Evolutionary conservation across 2,113 vertebrate genomes (phyloP).

Genomic region (Antechinus stuartii): DNA sequence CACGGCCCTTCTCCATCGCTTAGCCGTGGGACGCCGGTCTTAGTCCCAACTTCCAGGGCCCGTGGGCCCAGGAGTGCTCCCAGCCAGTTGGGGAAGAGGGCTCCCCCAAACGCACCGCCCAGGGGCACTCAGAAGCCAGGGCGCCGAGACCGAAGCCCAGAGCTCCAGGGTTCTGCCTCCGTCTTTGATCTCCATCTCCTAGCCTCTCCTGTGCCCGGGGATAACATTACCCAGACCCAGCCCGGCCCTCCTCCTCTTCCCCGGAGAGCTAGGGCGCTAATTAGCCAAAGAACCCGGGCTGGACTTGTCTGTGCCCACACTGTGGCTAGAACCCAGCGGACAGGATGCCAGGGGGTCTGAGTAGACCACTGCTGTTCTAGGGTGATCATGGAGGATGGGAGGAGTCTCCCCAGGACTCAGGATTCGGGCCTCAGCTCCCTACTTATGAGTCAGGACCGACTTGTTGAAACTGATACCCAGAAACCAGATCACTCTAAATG

Average conservation of each 20-base stretch:
- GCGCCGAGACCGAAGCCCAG: not conserved
- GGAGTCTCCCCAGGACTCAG: constrained; percentile 19
- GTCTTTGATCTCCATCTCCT: not conserved
- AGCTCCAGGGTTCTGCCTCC: not conserved
- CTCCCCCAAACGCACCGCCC: not conserved
- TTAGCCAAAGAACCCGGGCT: not conserved
- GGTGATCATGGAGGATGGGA: constrained; percentile 31
- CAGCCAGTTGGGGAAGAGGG: not conserved
- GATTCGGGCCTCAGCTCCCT: constrained; percentile 25
- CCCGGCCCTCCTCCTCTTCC: not conserved
- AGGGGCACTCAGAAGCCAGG: not conserved
- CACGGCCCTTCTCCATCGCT: not conserved
- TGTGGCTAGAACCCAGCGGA: not conserved
- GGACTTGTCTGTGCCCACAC: not conserved
- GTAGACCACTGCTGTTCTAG: not conserved
- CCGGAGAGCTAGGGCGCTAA: not conserved
- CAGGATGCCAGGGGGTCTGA: not conserved
- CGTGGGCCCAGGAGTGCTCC: not conserved
- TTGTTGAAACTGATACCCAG: constrained; percentile 68
- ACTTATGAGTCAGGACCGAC: constrained; percentile 58
- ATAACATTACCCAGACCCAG: not conserved
- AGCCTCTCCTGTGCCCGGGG: not conserved
- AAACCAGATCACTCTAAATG: constrained; percentile 66
- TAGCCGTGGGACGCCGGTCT: not conserved
- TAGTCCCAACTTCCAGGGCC: not conserved